A percentile compares a stretch with the other conserved stretches of the same genome.
Evolutionary conservation across 1,140 invertebrate species (phyloP).

Genomic region (Drosophila sulfurigaster): DNA sequence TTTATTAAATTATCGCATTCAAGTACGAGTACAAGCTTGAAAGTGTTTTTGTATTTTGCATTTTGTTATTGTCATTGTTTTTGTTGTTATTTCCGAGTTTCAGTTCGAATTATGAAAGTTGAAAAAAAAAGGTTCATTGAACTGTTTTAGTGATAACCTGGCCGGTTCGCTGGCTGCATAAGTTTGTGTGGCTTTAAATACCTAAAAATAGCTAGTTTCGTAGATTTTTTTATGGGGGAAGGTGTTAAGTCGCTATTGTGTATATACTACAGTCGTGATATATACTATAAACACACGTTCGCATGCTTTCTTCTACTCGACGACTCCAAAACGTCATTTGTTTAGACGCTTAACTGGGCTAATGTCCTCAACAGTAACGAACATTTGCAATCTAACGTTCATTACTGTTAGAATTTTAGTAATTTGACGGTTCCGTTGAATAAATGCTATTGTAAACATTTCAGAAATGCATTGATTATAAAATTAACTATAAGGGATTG

Average conservation of each 20-base stretch:
- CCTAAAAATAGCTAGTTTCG: conserved; percentile 31
- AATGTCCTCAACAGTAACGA: not conserved
- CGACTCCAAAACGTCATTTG: not conserved
- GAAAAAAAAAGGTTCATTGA: conserved; percentile 21
- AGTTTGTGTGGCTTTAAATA: conserved; percentile 25
- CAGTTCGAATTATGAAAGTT: conserved; percentile 29
- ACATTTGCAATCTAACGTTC: not conserved
- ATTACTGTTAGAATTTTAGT: not conserved
- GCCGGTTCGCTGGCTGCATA: conserved; percentile 17
- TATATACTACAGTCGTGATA: conserved; percentile 1
- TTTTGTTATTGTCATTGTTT: not conserved
- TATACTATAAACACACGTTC: conserved; percentile 1
- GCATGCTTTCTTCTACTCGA: conserved; percentile 1
- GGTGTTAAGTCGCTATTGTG: conserved; percentile 16
- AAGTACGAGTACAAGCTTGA: conserved; percentile 1
- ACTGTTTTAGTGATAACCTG: conserved; percentile 21
- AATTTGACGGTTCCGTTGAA: no score
- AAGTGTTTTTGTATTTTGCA: conserved; percentile 26
- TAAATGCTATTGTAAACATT: no score
- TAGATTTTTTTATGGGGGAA: conserved; percentile 14
- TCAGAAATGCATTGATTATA: no score
- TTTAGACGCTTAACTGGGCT: conserved; percentile 1
- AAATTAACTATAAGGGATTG: no score
- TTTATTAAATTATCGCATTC: conserved; percentile 10
- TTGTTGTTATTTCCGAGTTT: not conserved